Percentiles rank a stretch among this genome's conserved stretches.
These are phyloP conservation scores for Bombus soroeensis DNA, from an alignment of 1,140 invertebrate species.

Conservation along the genomic window DNA sequence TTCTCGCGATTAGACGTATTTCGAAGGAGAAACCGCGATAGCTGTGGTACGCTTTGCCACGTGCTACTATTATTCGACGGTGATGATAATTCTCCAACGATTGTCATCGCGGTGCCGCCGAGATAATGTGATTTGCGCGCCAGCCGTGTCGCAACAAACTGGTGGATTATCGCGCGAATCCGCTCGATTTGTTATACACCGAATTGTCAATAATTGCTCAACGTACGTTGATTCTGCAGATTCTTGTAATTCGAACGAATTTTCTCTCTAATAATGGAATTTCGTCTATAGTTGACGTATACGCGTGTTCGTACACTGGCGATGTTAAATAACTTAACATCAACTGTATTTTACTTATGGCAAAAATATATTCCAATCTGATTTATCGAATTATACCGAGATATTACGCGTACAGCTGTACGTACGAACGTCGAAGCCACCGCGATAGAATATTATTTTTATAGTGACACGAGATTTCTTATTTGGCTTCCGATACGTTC, in stretches of 20 bases:
- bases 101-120: neutral
- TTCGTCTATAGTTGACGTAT: no score
- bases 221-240: no score
- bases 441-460: neutral
- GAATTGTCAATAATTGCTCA: conserved; percentile 1
- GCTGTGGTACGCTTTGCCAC: neutral
- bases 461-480: neutral
- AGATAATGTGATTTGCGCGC: conserved; percentile 8
- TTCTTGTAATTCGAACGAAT: neutral
- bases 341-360: neutral
- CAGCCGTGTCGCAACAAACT: neutral
- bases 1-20: neutral
- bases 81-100: conserved; percentile 3
- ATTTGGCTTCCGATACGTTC: neutral
- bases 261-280: neutral
- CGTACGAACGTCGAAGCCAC: neutral
- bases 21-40: neutral
- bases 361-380: neutral
- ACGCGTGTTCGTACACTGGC: neutral
- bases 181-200: neutral
- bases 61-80: neutral
- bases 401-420: no score
- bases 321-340: neutral
- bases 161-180: conserved; percentile 3
- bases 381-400: no score